Percentiles rank a stretch among this genome's conserved stretches.
phyloP scores from a whole-genome alignment of 2,888 invertebrate species.

The Coremacera marginata region DNA sequence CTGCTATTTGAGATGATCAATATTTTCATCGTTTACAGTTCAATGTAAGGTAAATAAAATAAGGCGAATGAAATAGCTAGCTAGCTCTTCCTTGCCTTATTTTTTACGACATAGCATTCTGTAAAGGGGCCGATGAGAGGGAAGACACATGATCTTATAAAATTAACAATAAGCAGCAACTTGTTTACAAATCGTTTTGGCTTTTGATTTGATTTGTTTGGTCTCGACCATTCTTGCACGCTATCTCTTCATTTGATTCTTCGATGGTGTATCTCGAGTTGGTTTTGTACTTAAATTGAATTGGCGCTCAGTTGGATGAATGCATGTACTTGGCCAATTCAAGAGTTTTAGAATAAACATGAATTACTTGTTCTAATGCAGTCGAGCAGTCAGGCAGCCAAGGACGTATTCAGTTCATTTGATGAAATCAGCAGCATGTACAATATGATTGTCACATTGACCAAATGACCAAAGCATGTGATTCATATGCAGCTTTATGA shows the following conservation, averaged over 20 bases:
- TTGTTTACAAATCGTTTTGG: conserved; percentile 35
- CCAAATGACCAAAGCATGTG: neutral
- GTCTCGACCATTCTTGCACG: neutral
- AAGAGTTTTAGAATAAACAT: neutral
- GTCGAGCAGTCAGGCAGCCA: neutral
- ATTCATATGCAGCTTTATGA: neutral
- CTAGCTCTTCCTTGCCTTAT: neutral
- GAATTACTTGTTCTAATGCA: neutral
- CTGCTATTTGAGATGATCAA: conserved; percentile 16
- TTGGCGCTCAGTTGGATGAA: neutral
- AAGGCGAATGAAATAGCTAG: neutral
- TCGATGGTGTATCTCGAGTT: neutral
- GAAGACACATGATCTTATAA: neutral
- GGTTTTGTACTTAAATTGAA: neutral
- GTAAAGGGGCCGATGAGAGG: neutral
- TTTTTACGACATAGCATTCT: too few species aligned
- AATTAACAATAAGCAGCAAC: conserved; percentile 29
- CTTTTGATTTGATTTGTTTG: conserved; percentile 19
- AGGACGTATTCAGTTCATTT: neutral
- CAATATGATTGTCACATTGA: neutral
- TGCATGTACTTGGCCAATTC: neutral
- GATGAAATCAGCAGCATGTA: neutral
- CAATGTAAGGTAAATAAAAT: conserved; percentile 20
- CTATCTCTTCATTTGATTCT: neutral
- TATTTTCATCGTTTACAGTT: conserved; percentile 21